Evolutionary conservation across 2,888 invertebrate genomes (phyloP).

Genomic region (Dryococelus australis): DNA sequence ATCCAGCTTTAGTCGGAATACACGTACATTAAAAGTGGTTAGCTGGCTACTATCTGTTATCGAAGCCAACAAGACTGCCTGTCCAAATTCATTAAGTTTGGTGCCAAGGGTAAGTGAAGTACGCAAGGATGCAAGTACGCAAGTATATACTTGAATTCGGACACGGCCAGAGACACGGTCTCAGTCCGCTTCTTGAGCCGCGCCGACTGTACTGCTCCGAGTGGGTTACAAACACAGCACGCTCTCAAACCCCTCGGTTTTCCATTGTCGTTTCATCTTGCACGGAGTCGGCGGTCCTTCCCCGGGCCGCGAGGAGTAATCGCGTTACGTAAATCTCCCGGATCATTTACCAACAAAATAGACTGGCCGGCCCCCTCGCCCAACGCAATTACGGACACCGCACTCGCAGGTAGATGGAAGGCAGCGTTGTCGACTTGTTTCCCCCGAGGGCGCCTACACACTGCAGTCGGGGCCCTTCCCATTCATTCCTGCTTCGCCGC

Average conservation of each 20-base stretch:
- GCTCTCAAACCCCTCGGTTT: background rate
- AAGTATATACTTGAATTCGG: no score
- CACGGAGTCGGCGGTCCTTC: background rate
- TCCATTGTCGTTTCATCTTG: background rate
- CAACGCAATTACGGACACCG: conserved; percentile 38
- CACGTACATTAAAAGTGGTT: no score
- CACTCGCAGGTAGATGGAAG: conserved; percentile 33
- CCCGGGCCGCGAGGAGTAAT: background rate
- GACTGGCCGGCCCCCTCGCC: conserved; percentile 35
- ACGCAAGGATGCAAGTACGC: no score
- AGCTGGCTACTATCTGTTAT: no score
- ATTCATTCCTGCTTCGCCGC: conserved; percentile 4
- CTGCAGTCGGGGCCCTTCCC: background rate
- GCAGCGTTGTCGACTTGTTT: background rate
- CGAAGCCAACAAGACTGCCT: no score
- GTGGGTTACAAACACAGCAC: background rate
- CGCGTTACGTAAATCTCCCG: conserved; percentile 29
- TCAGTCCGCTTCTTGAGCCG: background rate
- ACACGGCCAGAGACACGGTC: no score
- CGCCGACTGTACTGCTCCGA: background rate
- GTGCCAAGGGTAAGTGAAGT: no score
- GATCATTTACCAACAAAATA: conserved; percentile 45
- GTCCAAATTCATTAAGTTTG: no score
- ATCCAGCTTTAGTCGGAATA: no score
- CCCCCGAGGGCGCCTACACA: background rate